These are phyloP conservation scores for Coracias cyanogaster DNA, from an alignment of 2,797 vertebrate genomes.

Conservation along the genomic window DNA sequence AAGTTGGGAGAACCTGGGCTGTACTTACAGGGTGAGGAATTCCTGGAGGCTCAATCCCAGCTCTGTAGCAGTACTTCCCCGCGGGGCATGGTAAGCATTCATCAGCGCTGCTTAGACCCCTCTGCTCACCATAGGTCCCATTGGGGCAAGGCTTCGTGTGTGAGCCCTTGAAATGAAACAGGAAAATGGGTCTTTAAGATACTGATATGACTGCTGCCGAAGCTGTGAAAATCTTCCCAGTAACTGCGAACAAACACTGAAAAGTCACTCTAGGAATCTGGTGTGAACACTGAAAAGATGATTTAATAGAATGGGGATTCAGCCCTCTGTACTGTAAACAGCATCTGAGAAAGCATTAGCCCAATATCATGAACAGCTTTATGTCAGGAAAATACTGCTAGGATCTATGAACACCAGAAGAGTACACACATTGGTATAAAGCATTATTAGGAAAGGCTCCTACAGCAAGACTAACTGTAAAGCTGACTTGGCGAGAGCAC, in stretches of 20 bases:
- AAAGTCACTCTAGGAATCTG: neutral
- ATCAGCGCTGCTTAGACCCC: slow-evolving; percentile 81
- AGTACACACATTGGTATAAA: neutral
- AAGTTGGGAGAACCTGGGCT: neutral
- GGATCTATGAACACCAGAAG: neutral
- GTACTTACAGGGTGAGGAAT: slow-evolving; percentile 84
- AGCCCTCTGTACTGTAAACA: neutral
- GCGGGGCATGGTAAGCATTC: slow-evolving; percentile 85
- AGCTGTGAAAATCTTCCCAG: neutral
- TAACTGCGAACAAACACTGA: neutral
- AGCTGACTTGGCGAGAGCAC: neutral
- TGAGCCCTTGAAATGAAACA: slow-evolving; percentile 73
- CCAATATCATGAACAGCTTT: neutral
- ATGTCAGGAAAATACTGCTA: neutral
- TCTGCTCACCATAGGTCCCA: slow-evolving; percentile 84
- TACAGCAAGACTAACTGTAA: neutral
- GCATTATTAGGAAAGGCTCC: neutral
- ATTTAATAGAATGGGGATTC: neutral
- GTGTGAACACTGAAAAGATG: neutral
- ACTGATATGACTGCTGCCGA: neutral
- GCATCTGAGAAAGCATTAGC: fast-evolving
- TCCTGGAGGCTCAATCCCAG: slow-evolving; percentile 69
- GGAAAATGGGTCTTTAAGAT: neutral
- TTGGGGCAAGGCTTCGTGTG: slow-evolving; percentile 87
- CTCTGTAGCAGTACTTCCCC: slow-evolving; percentile 86